These are phyloP conservation scores for Sycophaga agraensis DNA, from an alignment of 1,140 invertebrate genomes.

Conservation along the genomic window DNA sequence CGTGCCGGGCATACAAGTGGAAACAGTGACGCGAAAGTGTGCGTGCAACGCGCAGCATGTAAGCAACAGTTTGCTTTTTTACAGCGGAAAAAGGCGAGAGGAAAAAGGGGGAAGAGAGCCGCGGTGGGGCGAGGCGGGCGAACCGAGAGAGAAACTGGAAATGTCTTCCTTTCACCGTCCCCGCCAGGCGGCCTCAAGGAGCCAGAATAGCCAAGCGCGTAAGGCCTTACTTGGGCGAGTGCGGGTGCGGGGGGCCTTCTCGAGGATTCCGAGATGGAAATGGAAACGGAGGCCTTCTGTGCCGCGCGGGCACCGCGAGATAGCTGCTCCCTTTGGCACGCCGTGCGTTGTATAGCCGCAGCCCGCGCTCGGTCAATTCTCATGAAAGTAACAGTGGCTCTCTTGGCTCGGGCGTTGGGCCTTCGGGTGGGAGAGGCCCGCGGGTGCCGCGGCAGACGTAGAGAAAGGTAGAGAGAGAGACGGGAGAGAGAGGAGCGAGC, in stretches of 20 bases:
- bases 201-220: too few relatives aligned
- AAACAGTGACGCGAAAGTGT: not conserved
- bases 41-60: not conserved
- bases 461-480: too few relatives aligned
- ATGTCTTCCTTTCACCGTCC: constrained; percentile 53
- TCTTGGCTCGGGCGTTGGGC: not conserved
- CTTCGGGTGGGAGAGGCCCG: too few relatives aligned
- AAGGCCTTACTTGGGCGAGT: too few relatives aligned
- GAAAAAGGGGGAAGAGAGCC: not conserved
- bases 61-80: too few relatives aligned
- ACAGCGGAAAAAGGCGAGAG: too few relatives aligned
- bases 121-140: not conserved
- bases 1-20: not conserved
- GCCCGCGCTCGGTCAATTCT: constrained; percentile 34
- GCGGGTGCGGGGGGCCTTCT: not conserved
- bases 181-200: too few relatives aligned
- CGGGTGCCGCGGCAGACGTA: too few relatives aligned
- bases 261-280: constrained; percentile 26
- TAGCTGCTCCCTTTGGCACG: too few relatives aligned
- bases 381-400: constrained; percentile 55
- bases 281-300: constrained; percentile 17
- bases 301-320: constrained; percentile 4
- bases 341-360: not conserved
- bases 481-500: not conserved
- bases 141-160: constrained; percentile 25